Conservation (phyloP, 2,797 vertebrate species). For the Hybognathus amarus region DNA sequence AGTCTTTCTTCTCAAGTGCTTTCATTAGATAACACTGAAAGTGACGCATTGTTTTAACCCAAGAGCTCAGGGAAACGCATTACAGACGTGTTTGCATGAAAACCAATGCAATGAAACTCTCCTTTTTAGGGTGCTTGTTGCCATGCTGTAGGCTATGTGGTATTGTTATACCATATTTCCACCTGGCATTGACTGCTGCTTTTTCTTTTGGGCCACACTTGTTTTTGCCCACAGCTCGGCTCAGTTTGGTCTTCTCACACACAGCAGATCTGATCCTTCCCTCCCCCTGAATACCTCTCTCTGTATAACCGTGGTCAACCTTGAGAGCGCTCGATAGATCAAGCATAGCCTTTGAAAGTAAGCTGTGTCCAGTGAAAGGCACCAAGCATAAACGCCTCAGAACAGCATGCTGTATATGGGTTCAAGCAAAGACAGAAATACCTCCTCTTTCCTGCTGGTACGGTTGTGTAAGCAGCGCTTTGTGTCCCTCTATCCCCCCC, state of each 20-base stretch:
- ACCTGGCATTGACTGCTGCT: not conserved
- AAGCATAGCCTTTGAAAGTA: conserved; percentile 42
- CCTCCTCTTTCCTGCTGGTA: conserved; percentile 59
- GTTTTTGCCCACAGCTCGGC: conserved; percentile 16
- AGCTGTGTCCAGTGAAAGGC: conserved; percentile 28
- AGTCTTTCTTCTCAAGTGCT: conserved; percentile 2
- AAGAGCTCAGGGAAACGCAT: conserved; percentile 2
- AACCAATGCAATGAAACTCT: not conserved
- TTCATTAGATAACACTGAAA: conserved; percentile 6
- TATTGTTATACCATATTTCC: not conserved
- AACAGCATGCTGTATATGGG: conserved; percentile 38
- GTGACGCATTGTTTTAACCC: conserved; percentile 9
- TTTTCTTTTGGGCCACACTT: not conserved
- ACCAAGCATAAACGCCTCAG: conserved; percentile 12
- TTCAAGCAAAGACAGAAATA: conserved; percentile 42
- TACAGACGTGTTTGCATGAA: not conserved
- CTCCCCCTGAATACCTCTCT: conserved; percentile 3
- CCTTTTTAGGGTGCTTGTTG: not conserved
- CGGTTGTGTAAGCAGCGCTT: conserved; percentile 59
- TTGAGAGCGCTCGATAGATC: conserved; percentile 23
- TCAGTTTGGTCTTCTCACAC: not conserved
- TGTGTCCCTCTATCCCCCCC: conserved; percentile 46
- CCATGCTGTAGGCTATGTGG: not conserved
- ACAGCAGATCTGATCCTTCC: conserved; percentile 17
- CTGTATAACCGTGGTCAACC: conserved; percentile 4